Conservation (phyloP, 2,113 vertebrate species). For the Salvelinus fontinalis region DNA sequence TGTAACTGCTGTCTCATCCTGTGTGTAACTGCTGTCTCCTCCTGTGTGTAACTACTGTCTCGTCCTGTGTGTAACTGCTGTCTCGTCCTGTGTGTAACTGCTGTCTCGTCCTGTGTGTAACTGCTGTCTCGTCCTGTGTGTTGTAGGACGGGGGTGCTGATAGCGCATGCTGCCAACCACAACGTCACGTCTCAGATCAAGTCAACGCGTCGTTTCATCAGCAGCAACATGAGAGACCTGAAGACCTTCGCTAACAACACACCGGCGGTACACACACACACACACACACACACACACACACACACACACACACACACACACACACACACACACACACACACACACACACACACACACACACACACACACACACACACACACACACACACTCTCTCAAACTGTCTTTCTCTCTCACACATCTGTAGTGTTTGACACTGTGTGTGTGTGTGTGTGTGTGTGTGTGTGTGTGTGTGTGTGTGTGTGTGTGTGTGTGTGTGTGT, state of each 20-base stretch:
- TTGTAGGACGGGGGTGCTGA: constrained; percentile 83
- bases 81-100: neutral
- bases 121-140: constrained; percentile 16
- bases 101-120: constrained; percentile 8
- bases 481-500: constrained; percentile 7
- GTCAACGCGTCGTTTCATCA: constrained; percentile 79
- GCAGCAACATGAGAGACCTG: constrained; percentile 90
- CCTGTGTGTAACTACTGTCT: too few species aligned
- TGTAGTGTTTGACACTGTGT: neutral
- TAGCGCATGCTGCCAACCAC: constrained; percentile 86
- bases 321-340: neutral
- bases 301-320: constrained; percentile 8
- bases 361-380: neutral
- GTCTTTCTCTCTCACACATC: neutral
- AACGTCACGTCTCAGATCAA: constrained; percentile 81
- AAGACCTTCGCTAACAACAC: constrained; percentile 81
- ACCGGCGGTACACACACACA: too few species aligned
- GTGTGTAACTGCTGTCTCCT: too few species aligned
- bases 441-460: constrained; percentile 17
- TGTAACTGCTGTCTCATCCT: constrained; percentile 10
- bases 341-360: neutral
- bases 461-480: neutral
- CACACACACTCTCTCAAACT: neutral
- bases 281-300: too few species aligned
- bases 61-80: constrained; percentile 17